phyloP scores from a whole-genome alignment of 2,888 invertebrate genomes.

The Ceriagrion tenellum region DNA sequence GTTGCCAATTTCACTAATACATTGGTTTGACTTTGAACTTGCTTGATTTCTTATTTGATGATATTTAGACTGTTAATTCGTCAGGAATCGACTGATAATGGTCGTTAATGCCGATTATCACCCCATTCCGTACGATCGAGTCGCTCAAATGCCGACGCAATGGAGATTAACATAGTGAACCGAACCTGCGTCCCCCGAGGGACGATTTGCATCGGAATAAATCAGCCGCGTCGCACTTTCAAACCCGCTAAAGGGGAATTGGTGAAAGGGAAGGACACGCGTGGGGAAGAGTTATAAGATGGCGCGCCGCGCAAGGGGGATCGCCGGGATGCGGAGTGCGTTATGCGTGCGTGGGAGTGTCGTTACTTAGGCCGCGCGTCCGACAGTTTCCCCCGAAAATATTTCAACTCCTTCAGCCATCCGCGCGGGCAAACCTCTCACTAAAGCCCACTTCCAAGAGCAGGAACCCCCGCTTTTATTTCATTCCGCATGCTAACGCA shows the following conservation, averaged over 20 bases:
- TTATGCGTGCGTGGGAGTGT: neutral
- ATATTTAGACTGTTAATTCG: too few species aligned
- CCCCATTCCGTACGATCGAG: neutral
- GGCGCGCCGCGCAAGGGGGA: neutral
- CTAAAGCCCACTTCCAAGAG: neutral
- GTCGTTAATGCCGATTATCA: neutral
- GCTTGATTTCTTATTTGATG: too few species aligned
- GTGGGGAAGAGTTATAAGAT: constrained; percentile 13
- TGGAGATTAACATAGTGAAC: neutral
- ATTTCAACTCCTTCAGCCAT: constrained; percentile 46
- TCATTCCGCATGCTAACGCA: constrained; percentile 43
- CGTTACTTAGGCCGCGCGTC: constrained; percentile 31
- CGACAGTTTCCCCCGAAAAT: constrained; percentile 50
- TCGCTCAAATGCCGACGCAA: neutral
- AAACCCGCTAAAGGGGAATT: neutral
- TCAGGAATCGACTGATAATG: too few species aligned
- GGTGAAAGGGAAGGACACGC: constrained; percentile 20
- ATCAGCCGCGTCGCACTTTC: constrained; percentile 33
- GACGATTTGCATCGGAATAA: constrained; percentile 51
- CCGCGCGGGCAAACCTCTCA: neutral
- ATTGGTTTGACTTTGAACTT: too few species aligned
- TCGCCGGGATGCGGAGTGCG: neutral
- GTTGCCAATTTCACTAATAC: too few species aligned
- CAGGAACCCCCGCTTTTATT: constrained; percentile 35
- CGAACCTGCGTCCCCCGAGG: neutral